phyloP scores from a whole-genome alignment of 2,888 invertebrate genomes.

The Pyrocoelia pectoralis region DNA sequence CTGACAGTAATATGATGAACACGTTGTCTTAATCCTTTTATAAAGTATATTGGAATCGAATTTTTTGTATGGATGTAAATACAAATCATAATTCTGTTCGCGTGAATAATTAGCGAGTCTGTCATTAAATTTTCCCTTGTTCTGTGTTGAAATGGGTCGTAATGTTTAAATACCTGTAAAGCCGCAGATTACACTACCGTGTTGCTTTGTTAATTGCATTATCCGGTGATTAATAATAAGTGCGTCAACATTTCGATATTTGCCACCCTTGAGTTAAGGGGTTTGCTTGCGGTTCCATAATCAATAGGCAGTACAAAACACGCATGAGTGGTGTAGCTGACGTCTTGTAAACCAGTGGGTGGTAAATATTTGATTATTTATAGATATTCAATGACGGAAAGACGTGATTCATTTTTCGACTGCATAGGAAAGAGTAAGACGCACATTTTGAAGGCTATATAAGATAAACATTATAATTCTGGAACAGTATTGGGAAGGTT shows the following conservation, averaged over 20 bases:
- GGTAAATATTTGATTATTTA: constrained; percentile 44
- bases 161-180: constrained; percentile 35
- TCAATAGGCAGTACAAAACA: constrained; percentile 45
- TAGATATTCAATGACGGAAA: too few species aligned
- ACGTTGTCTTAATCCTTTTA: too few species aligned
- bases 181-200: constrained; percentile 35
- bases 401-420: too few species aligned
- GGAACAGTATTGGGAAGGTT: too few species aligned
- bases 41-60: too few species aligned
- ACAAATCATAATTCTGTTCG: constrained; percentile 13
- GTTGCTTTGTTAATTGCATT: constrained; percentile 44
- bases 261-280: constrained; percentile 38
- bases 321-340: constrained; percentile 45
- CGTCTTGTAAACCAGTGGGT: constrained; percentile 45
- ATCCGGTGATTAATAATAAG: constrained; percentile 45
- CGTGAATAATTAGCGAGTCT: constrained; percentile 20
- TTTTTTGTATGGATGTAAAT: not conserved
- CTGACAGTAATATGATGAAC: too few species aligned
- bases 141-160: constrained; percentile 26
- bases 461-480: too few species aligned
- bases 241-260: constrained; percentile 44
- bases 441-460: too few species aligned
- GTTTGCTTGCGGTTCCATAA: constrained; percentile 43
- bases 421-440: too few species aligned
- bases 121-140: constrained; percentile 15